Evolutionary conservation across 2,797 vertebrate species (phyloP), one percentile per base, ranked within the genome.

Genomic region (Centropyge bicolor): DNA sequence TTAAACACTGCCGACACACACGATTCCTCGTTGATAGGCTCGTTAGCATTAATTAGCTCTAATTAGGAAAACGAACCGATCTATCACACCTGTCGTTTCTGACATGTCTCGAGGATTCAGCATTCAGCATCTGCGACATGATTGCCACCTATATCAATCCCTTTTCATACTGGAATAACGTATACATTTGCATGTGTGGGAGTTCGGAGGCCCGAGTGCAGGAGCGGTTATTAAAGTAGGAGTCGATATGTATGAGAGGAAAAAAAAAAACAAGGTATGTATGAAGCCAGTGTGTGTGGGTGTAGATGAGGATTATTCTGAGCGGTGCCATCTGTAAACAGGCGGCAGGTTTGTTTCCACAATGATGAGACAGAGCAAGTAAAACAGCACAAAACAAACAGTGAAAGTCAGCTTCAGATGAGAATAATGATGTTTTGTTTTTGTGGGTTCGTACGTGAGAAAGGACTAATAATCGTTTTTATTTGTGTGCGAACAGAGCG

Each of bases 1-100:
- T 95, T 94, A 95, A 93, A 93, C 89, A 91, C 73, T 85, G 91
- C 88, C 83, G 82, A 92, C 92, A 70, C 78, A 88, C 86, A 78
- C 35, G 82, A 91, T 92, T 93, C 86, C 64, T 48, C 1, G 62
- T 68, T 87, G 90, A 89, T 91, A 84, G 82, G 46, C 91, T 91
- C 89, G 72, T 93, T 93, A 93, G 91, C 89, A 92, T 93, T 91
- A 86, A 94, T 94, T 92, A 91, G 73, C 66, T 76, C 40, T 87
- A 89, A 91, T 92, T 85, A 88, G 70, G 76, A 85, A 87, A 91
- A 83, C 35, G 3, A 82, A 82, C 55, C 59, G 12, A 87, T 87
- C 65, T 54, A 67, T 84, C 82, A 78, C 91, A 93, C 91, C 91
- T 93, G 91, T 86, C 82, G 35, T 87, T 84, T 51, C 31, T 20